A percentile compares a stretch with the other conserved stretches of the same genome.
phyloP scores from a whole-genome alignment of 1,140 invertebrate species.

The Babylonia areolata region DNA sequence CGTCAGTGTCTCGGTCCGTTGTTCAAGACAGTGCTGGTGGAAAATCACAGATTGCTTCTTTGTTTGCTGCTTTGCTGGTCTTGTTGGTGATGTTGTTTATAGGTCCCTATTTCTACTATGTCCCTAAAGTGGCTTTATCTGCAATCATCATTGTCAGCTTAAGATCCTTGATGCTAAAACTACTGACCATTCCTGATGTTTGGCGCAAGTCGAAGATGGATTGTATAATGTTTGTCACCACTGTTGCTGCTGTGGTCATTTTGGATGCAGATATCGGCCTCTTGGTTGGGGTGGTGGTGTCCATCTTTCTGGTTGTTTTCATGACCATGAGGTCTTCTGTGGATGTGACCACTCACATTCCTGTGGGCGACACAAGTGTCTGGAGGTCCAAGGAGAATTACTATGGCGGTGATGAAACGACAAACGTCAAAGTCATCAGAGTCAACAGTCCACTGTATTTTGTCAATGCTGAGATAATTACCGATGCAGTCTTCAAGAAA shows the following conservation, averaged over 20 bases:
- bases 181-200: slow-evolving; percentile 62
- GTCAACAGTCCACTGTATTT: slow-evolving; percentile 55
- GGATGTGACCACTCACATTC: slow-evolving; percentile 36
- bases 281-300: slow-evolving; percentile 82
- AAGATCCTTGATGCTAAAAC: slow-evolving; percentile 76
- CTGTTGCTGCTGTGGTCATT: slow-evolving; percentile 35
- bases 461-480: slow-evolving; percentile 55
- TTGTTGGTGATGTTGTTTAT: slow-evolving; percentile 57
- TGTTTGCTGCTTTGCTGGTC: slow-evolving; percentile 55
- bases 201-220: slow-evolving; percentile 40
- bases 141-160: slow-evolving; percentile 78
- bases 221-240: slow-evolving; percentile 41
- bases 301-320: slow-evolving; percentile 82
- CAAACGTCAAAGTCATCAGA: slow-evolving; percentile 38
- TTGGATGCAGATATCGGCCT: slow-evolving; percentile 44
- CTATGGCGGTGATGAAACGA: not conserved
- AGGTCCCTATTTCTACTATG: slow-evolving; percentile 57
- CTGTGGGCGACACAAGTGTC: slow-evolving; percentile 11
- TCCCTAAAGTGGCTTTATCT: slow-evolving; percentile 65
- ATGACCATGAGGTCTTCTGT: slow-evolving; percentile 55
- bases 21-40: slow-evolving; percentile 56
- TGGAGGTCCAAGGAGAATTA: slow-evolving; percentile 41
- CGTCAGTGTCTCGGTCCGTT: slow-evolving; percentile 54
- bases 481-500: slow-evolving; percentile 46
- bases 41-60: slow-evolving; percentile 45